Conservation (phyloP, 2,113 vertebrate genomes). For the Psittacara wagleri region DNA sequence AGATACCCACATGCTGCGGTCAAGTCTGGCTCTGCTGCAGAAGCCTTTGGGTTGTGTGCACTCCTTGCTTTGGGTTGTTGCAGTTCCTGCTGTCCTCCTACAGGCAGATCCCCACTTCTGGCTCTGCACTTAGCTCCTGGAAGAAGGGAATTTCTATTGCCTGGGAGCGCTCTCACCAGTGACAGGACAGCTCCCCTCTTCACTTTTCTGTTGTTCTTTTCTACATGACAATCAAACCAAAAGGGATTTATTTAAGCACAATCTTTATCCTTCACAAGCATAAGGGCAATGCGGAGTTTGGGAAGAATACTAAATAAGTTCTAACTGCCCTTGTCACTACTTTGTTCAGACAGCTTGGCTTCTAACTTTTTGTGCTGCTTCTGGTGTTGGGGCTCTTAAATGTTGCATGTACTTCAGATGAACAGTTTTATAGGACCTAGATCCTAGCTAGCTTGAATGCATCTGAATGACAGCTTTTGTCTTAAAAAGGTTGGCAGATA, state of each 20-base stretch:
- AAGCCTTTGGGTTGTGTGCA: neutral
- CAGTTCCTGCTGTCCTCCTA: neutral
- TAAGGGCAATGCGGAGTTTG: neutral
- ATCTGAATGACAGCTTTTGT: constrained; percentile 37
- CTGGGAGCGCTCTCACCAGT: neutral
- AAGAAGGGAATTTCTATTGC: neutral
- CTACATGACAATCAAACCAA: neutral
- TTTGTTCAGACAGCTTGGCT: neutral
- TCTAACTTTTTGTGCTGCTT: neutral
- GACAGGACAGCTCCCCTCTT: neutral
- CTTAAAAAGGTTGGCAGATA: constrained; percentile 26
- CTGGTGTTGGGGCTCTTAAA: neutral
- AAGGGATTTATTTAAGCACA: neutral
- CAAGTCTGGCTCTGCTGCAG: neutral
- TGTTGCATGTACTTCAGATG: neutral
- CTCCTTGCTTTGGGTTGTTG: neutral
- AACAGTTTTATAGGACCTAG: neutral
- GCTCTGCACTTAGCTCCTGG: neutral
- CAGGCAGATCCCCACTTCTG: neutral
- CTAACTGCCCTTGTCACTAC: neutral
- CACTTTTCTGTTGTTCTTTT: neutral
- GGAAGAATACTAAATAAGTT: neutral
- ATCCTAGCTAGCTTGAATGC: neutral
- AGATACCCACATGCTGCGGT: neutral
- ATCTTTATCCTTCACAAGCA: neutral